phyloP scores from a whole-genome alignment of 1,140 invertebrate genomes.

The Cydia pomonella region DNA sequence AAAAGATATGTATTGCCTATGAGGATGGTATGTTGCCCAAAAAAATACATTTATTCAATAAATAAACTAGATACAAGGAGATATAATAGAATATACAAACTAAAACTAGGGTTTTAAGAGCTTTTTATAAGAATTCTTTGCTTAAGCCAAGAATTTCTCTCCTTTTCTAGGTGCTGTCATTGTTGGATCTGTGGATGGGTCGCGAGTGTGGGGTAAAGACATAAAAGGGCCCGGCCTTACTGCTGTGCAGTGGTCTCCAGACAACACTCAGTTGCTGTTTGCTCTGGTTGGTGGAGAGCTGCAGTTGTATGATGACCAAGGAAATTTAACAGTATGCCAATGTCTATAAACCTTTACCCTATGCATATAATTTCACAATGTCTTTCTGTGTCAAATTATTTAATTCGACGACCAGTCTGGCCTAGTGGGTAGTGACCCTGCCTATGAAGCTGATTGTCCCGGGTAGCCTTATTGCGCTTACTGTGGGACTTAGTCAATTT shows the following conservation, averaged over 20 bases:
- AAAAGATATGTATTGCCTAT: constrained; percentile 99
- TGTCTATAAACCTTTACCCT: constrained; percentile 23
- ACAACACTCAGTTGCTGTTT: constrained; percentile 94
- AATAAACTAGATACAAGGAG: constrained; percentile 26
- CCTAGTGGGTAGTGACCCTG: no score
- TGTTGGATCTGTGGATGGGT: constrained; percentile 96
- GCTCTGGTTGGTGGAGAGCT: constrained; percentile 95
- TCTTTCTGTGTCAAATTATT: no score
- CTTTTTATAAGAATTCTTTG: not conserved
- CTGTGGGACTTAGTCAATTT: no score
- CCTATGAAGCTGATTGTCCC: no score
- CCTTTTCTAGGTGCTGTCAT: constrained; percentile 80
- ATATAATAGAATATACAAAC: no score
- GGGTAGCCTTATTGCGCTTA: no score
- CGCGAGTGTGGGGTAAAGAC: constrained; percentile 99
- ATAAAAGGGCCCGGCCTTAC: constrained; percentile 89
- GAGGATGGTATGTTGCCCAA: constrained; percentile 90
- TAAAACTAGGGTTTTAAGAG: no score
- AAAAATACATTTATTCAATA: not conserved
- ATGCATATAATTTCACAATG: no score
- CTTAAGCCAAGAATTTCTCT: constrained; percentile 4
- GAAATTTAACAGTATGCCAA: constrained; percentile 83
- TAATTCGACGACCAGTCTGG: no score
- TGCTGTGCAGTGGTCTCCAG: constrained; percentile 97
- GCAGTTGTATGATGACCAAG: constrained; percentile 96